A percentile compares a stretch with the other conserved stretches of the same genome.
Evolutionary conservation across 2,797 vertebrate genomes (phyloP).

Genomic region (Acanthis flammea): DNA sequence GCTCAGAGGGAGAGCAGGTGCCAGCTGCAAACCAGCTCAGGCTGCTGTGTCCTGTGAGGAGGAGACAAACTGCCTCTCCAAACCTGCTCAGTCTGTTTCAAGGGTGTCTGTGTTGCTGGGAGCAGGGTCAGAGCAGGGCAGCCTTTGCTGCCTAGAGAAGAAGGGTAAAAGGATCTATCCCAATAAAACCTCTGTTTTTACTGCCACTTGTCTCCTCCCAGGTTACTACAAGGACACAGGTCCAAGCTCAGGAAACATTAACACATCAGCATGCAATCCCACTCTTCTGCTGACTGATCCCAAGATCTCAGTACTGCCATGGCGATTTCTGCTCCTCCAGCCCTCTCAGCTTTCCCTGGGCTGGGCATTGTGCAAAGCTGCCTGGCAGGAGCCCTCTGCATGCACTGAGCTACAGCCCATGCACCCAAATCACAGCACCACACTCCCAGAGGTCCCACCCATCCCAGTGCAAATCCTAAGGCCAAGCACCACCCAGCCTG

Average conservation of each 20-base stretch:
- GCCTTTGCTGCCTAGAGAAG: background rate
- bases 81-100: background rate
- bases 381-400: background rate
- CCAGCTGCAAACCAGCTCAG: background rate
- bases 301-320: background rate
- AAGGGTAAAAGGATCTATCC: background rate
- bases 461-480: background rate
- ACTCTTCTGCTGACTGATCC: background rate
- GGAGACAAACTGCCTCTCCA: background rate
- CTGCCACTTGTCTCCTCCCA: background rate
- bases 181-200: background rate
- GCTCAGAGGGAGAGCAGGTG: background rate
- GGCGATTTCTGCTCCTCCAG: background rate
- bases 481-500: fast-evolving
- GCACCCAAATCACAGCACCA: background rate
- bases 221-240: background rate
- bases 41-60: background rate
- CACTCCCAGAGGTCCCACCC: background rate
- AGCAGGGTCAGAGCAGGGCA: background rate
- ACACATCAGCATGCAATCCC: background rate
- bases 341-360: background rate
- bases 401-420: background rate
- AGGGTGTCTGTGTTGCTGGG: background rate
- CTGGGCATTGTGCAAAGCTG: background rate
- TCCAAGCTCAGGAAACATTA: background rate